phyloP scores from a whole-genome alignment of 2,113 vertebrate genomes.

The Bolborhynchus lineola region DNA sequence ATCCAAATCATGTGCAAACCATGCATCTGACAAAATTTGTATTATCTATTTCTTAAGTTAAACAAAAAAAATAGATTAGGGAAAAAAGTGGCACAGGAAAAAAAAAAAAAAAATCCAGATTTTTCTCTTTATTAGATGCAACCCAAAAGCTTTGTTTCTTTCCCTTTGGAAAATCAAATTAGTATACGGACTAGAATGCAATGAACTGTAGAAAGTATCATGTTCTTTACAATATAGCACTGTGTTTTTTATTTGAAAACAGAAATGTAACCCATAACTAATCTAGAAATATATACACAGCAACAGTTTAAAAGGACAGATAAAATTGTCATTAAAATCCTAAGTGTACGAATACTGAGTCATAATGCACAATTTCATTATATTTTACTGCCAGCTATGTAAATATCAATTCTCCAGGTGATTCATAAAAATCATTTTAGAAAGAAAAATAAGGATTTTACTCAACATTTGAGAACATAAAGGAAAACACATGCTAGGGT shows the following conservation, averaged over 20 bases:
- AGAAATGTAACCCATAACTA: constrained; percentile 58
- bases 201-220: constrained; percentile 27
- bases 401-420: constrained; percentile 66
- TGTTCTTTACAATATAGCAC: constrained; percentile 15
- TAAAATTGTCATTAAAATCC: constrained; percentile 63
- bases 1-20: neutral
- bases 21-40: neutral
- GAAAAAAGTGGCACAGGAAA: neutral
- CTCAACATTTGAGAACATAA: constrained; percentile 41
- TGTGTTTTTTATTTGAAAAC: constrained; percentile 48
- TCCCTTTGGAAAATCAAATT: constrained; percentile 23
- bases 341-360: constrained; percentile 71
- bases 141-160: neutral
- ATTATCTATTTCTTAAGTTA: neutral
- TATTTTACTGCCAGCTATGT: constrained; percentile 56
- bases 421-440: constrained; percentile 66
- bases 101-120: neutral
- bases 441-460: constrained; percentile 54
- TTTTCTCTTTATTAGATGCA: neutral
- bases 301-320: constrained; percentile 62
- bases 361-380: constrained; percentile 66
- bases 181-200: constrained; percentile 17
- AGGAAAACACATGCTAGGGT: constrained; percentile 41
- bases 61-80: neutral
- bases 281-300: constrained; percentile 58